Base-by-base conservation (phyloP, 2,797 vertebrate species). In the Sparidentex hasta region DNA sequence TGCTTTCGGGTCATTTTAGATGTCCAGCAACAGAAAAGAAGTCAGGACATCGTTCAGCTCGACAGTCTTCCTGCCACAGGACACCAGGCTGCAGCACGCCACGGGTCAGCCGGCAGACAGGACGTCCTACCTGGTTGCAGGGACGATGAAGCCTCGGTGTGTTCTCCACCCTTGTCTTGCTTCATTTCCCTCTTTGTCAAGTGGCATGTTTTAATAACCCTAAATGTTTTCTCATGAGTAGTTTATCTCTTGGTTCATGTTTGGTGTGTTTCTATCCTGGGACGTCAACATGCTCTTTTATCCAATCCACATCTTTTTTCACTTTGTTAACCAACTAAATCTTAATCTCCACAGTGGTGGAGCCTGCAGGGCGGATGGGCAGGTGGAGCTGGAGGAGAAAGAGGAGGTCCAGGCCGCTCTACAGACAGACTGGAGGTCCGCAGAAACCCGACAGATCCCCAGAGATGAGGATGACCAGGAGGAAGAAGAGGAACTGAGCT, bases 31-130 rank as follows among this genome's bases (percentile, higher is more conserved):
- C 72, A 88, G 80, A 74, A 87, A 80, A 67, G 87, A 90, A 6
- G 29, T 58, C 38, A 93, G 77, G 79, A 78, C 87, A 5, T 91
- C 88, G 0, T 92, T 77, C 80, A 92, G 90, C 65, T 93, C 93
- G 4, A 86, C 84, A 1, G 84, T 92, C 20, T 86, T 93, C 59
- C 52, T 92, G 68, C 82, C 89, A 1, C 91, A 93, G 64, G 93
- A 94, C 16, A 18, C 80, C 70, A 84, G 84, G 55, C 80, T 71
- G 29, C 83, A 81, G 64, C 80, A 81, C 3, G 68, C 44, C 54
- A 41, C 33, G 2, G 74, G 86, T 11, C 70, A 71, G 23, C 51
- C 86, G 14, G 73, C 78, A 2, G 90, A 93, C 69, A 84, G 84
- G 76, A 88, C 83, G 11, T 85, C 89, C 14, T 84, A 90, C 79